Evolutionary conservation across 1,140 invertebrate species (phyloP), one percentile per base, ranked within the genome.

Genomic region (Microplitis demolitor): DNA sequence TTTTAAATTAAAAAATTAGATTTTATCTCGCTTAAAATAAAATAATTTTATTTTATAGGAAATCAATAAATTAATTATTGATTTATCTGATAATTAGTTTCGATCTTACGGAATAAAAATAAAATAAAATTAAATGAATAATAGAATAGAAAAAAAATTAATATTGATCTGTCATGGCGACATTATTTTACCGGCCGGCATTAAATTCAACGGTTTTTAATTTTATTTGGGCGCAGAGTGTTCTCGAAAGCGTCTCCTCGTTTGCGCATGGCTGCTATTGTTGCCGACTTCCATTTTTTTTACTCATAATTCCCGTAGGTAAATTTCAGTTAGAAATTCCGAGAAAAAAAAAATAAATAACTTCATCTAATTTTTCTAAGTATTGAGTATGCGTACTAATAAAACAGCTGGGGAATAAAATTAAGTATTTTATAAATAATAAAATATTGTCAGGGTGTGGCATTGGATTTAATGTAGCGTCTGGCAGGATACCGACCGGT

Each of bases 391-490:
- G 24, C 24, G 24, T 24, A 24, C 24, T 24, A 24, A 24, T 62
- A 6, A 1, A 13, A 50, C 33, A 76, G 53, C 56, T 35, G 35
- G 35, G 71, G 71, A 37, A 13, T 72, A 5, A 69, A 3, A 37
- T 1, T 62, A 60, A 16, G 35, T 4, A 11, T n/a, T 34, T 37
- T 31, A 63, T 16, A 37, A 61, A 37, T 69, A 66, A 71, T 33
- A 39, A 16, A 16, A 69, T 69, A 60, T 71, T 69, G 72, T 63
- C 73, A 80, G 83, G 84, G 84, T 81, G 84, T 85, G 83, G 82
- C 82, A 76, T 73, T n/a, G 31, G 58, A 13, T 14, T 58, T 5
- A 45, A 11, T 8, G 11, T 53, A 67, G 69, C 69, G 76, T 77
- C 63, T 67, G 67, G 63, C 74, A 69, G 74, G 69, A 72, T 72